phyloP scores from a whole-genome alignment of 2,797 vertebrate genomes.

The Bradypodion pumilum region DNA sequence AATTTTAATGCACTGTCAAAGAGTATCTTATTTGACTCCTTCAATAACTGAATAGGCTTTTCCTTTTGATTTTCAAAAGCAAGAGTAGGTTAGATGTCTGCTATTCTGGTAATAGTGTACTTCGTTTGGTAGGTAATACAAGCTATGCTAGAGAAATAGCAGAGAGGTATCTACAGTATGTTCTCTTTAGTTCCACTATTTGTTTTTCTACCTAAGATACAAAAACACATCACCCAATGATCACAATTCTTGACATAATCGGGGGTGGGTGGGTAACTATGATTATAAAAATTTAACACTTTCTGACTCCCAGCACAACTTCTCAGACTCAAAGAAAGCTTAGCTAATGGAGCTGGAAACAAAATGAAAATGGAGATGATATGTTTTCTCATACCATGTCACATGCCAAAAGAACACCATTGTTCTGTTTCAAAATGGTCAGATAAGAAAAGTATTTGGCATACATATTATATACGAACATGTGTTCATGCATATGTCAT shows the following conservation, averaged over 20 bases:
- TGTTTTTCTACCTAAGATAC: background rate
- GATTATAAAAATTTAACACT: constrained; percentile 22
- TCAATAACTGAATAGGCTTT: constrained; percentile 6
- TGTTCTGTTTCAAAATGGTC: background rate
- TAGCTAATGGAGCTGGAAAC: constrained; percentile 39
- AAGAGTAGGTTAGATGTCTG: constrained; percentile 20
- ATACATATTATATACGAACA: background rate
- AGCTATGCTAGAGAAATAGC: constrained; percentile 30
- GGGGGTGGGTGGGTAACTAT: constrained; percentile 26
- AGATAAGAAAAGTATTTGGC: background rate
- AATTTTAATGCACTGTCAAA: background rate
- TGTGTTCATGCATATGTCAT: background rate
- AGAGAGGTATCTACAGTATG: constrained; percentile 22
- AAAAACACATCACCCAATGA: constrained; percentile 31
- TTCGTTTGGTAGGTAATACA: constrained; percentile 24
- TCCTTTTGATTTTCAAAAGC: constrained; percentile 25
- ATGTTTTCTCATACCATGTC: constrained; percentile 1
- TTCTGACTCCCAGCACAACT: constrained; percentile 16
- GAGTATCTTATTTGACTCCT: background rate
- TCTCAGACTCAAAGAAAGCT: background rate
- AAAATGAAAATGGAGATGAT: constrained; percentile 47
- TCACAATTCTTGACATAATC: constrained; percentile 23
- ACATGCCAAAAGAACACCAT: background rate
- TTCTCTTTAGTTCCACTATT: constrained; percentile 42
- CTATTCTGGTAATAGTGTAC: constrained; percentile 6